phyloP scores from a whole-genome alignment of 2,797 vertebrate species.

The Pseudochirops cupreus region DNA sequence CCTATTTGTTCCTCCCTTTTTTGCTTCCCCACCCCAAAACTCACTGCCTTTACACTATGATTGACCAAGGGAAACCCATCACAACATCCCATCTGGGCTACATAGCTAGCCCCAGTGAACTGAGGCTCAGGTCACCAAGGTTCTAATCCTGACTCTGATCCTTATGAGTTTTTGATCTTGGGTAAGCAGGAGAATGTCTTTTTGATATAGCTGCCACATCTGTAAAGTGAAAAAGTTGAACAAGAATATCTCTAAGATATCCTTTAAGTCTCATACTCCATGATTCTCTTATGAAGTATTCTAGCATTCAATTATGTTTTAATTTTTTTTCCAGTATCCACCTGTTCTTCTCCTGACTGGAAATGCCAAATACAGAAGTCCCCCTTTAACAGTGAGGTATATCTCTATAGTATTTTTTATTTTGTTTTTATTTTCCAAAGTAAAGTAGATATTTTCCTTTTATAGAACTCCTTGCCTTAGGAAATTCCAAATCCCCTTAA shows the following conservation, averaged over 20 bases:
- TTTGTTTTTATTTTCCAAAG: not conserved
- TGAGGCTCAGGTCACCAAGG: not conserved
- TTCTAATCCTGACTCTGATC: not conserved
- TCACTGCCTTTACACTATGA: not conserved
- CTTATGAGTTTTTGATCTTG: not conserved
- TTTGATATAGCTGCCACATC: not conserved
- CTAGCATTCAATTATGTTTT: not conserved
- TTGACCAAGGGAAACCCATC: not conserved
- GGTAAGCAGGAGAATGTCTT: not conserved
- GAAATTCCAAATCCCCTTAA: not conserved
- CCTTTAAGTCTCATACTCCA: not conserved
- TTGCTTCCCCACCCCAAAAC: not conserved
- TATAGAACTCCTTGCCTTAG: not conserved
- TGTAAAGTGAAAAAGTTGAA: not conserved
- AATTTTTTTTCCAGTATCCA: not conserved
- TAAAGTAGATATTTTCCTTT: fast-evolving
- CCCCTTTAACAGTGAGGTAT: not conserved
- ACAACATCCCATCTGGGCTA: not conserved
- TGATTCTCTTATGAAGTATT: not conserved
- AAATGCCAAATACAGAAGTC: not conserved
- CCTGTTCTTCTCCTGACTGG: slow-evolving; percentile 23
- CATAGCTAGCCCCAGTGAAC: not conserved
- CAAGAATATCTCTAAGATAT: not conserved
- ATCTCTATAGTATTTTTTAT: not conserved
- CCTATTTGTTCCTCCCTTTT: not conserved